Evolutionary conservation across 2,888 invertebrate species (phyloP), one percentile per base, ranked within the genome.

Genomic region (Bombylius major): DNA sequence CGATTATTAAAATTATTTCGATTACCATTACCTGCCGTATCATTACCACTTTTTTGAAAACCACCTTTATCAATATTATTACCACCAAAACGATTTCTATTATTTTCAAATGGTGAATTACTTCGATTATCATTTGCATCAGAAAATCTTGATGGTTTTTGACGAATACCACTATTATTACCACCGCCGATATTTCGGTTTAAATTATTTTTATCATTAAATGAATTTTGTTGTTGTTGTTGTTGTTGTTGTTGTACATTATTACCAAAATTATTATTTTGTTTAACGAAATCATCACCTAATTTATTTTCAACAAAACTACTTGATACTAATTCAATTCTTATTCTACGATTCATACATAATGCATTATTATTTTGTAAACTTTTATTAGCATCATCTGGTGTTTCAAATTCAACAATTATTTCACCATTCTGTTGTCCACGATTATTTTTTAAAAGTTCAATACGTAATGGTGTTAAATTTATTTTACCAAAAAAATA

Each of bases 351-450:
- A 47, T 55, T 33, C 63, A 65, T 65, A 5, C 67, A 69, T 42
- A 66, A 63, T 12, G 63, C 68, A 5, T 72, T 70, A 64, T 69
- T 75, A 12, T 68, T 70, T 42, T 67, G 65, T 62, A n/a, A 66
- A 55, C 62, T 65, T 58, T 58, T 59, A 46, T 82, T 76, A 4
- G 89, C 88, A 66, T 92, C 89, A 49, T 82, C 81, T 3, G 76
- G 65, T 33, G 78, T 80, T 14, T 79, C 76, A 69, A 96, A 94
- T 69, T 95, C 93, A 65, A 93, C 89, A 71, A 88, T 91, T 51
- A 91, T 90, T 67, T 90, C 87, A 1, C 94, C 93, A 0, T 85
- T 82, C 0, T 87, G 87, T 66, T 83, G 78, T 48, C 86, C 84
- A 59, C 78, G 78, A 12, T 80, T 73, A 65, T 87, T 87, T 49